A percentile compares a stretch with the other conserved stretches of the same genome.
These are phyloP conservation scores for Ennomos quercinarius DNA, from an alignment of 2,888 invertebrate genomes.

Conservation along the genomic window DNA sequence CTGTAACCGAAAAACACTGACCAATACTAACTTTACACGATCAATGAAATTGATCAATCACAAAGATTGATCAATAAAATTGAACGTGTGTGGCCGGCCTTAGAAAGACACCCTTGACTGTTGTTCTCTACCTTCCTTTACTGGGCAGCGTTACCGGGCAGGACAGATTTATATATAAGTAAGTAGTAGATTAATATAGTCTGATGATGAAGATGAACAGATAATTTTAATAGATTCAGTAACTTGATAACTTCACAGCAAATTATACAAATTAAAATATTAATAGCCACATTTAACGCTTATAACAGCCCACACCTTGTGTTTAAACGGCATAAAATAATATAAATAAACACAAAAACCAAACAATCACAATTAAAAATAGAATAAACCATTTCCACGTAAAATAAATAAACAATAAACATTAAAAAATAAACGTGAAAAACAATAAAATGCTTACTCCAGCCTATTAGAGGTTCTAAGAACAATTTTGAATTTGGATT, in stretches of 20 bases:
- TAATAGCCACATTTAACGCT: conserved; percentile 11
- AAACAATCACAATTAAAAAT: conserved; percentile 35
- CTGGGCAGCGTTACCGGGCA: too few relatives aligned
- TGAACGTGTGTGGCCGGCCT: too few relatives aligned
- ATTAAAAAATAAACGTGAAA: conserved; percentile 35
- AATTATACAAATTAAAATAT: conserved; percentile 12
- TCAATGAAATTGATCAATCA: too few relatives aligned
- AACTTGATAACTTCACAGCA: background rate
- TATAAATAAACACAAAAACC: conserved; percentile 30
- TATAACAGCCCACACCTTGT: conserved; percentile 27
- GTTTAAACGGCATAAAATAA: conserved; percentile 32
- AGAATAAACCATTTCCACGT: conserved; percentile 46
- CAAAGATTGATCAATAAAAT: too few relatives aligned
- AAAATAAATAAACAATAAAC: conserved; percentile 59
- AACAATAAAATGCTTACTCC: conserved; percentile 47
- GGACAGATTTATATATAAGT: too few relatives aligned
- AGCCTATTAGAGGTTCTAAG: conserved; percentile 62
- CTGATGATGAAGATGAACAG: too few relatives aligned
- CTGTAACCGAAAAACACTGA: too few relatives aligned
- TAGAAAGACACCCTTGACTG: too few relatives aligned
- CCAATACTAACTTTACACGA: too few relatives aligned
- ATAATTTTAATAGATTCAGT: too few relatives aligned
- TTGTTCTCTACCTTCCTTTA: too few relatives aligned
- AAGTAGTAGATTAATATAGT: too few relatives aligned
- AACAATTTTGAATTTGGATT: conserved; percentile 56